Conservation (phyloP, 2,888 invertebrate species). For the Lepidochitona cinerea region DNA sequence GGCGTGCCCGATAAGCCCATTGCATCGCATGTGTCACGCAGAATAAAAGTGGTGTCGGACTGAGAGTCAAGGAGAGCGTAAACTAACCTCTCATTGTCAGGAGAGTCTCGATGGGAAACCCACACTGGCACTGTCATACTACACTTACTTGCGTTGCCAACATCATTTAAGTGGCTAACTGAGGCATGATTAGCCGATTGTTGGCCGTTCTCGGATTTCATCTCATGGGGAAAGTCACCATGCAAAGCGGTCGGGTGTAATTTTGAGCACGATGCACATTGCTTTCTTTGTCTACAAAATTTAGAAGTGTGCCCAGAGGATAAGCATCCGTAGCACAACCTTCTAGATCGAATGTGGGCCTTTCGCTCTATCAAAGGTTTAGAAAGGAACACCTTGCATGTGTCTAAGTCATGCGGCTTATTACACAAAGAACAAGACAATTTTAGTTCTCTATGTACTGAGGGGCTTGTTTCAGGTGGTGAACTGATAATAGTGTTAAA, state of each 20-base stretch:
- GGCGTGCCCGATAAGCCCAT: too few relatives aligned
- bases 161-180: not conserved
- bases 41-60: not conserved
- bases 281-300: not conserved
- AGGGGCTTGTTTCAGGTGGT: not conserved
- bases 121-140: not conserved
- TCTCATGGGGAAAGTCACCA: not conserved
- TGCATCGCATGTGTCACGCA: not conserved
- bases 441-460: not conserved
- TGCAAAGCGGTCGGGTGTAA: not conserved
- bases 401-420: not conserved
- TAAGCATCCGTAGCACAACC: not conserved
- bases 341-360: not conserved
- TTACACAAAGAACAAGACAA: not conserved
- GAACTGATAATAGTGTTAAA: not conserved
- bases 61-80: not conserved
- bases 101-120: not conserved
- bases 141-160: not conserved
- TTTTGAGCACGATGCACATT: not conserved
- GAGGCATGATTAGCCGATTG: not conserved
- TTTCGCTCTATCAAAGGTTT: not conserved
- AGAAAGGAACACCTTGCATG: not conserved
- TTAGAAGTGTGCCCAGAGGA: not conserved
- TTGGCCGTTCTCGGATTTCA: not conserved
- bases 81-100: not conserved